phyloP scores from a whole-genome alignment of 1,140 invertebrate genomes.

The Chrysopa pallens region DNA sequence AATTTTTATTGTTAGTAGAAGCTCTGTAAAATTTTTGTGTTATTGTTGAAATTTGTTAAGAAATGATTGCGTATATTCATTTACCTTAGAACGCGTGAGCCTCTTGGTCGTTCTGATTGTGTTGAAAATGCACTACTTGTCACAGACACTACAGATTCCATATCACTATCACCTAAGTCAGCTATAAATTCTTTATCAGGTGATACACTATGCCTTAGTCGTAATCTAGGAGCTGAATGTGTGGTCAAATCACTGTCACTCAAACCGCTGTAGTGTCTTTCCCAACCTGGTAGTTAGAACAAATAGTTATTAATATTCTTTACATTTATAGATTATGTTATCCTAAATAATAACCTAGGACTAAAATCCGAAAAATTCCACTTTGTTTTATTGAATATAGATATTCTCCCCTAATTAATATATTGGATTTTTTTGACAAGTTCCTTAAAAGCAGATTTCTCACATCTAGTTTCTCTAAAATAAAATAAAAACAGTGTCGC shows the following conservation, averaged over 20 bases:
- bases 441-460: too few species aligned
- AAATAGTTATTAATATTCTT: not conserved
- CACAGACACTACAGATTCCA: constrained; percentile 71
- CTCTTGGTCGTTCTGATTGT: constrained; percentile 70
- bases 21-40: too few species aligned
- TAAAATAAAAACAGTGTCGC: too few species aligned
- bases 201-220: constrained; percentile 34
- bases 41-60: too few species aligned
- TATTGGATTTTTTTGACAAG: too few species aligned
- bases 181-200: constrained; percentile 50
- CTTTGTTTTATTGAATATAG: too few species aligned
- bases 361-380: too few species aligned
- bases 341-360: not conserved
- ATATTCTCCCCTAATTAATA: too few species aligned
- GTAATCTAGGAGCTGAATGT: constrained; percentile 31
- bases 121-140: constrained; percentile 84
- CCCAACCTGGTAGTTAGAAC: constrained; percentile 41
- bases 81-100: constrained; percentile 51
- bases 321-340: not conserved
- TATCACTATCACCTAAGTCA: constrained; percentile 66
- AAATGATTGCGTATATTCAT: constrained; percentile 10
- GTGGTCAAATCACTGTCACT: constrained; percentile 64
- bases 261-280: constrained; percentile 57
- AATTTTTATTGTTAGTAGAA: too few species aligned
- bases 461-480: too few species aligned